Percentiles rank a stretch among this genome's conserved stretches.
These are phyloP conservation scores for Plemyria rubiginata DNA, from an alignment of 2,888 invertebrate genomes.

Conservation along the genomic window DNA sequence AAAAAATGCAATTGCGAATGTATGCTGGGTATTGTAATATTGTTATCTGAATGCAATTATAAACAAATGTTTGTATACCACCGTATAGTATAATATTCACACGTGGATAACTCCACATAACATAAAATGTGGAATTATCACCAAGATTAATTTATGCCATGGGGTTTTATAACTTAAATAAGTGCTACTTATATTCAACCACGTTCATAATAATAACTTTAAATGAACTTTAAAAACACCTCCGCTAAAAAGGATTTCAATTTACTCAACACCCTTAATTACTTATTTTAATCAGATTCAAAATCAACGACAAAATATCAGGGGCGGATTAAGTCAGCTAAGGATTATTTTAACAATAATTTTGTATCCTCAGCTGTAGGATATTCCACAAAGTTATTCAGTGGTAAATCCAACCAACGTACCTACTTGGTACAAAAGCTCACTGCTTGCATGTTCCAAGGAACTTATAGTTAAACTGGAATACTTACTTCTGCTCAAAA, in stretches of 20 bases:
- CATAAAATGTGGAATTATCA: too few relatives aligned
- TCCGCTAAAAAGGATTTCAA: slow-evolving; percentile 19
- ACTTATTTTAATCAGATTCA: slow-evolving; percentile 40
- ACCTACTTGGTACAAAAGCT: not conserved
- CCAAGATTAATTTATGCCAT: too few relatives aligned
- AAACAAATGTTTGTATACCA: too few relatives aligned
- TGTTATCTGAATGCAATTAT: too few relatives aligned
- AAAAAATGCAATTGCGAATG: too few relatives aligned
- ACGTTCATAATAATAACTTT: not conserved
- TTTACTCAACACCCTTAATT: slow-evolving; percentile 44
- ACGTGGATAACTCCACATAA: too few relatives aligned
- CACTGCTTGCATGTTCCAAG: not conserved
- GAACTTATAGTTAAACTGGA: not conserved
- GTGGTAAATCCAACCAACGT: not conserved
- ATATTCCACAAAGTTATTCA: not conserved
- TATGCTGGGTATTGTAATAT: too few relatives aligned
- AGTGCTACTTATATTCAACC: not conserved
- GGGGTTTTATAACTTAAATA: too few relatives aligned
- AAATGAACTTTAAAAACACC: slow-evolving; percentile 4
- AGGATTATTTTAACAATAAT: not conserved
- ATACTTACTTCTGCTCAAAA: not conserved
- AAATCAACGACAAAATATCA: slow-evolving; percentile 48
- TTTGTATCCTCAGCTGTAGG: not conserved
- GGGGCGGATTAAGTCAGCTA: slow-evolving; percentile 10
- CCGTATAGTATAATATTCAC: too few relatives aligned